These are phyloP conservation scores for Xerus rutilus DNA, from an alignment of 2,797 vertebrate species.

Conservation along the genomic window DNA sequence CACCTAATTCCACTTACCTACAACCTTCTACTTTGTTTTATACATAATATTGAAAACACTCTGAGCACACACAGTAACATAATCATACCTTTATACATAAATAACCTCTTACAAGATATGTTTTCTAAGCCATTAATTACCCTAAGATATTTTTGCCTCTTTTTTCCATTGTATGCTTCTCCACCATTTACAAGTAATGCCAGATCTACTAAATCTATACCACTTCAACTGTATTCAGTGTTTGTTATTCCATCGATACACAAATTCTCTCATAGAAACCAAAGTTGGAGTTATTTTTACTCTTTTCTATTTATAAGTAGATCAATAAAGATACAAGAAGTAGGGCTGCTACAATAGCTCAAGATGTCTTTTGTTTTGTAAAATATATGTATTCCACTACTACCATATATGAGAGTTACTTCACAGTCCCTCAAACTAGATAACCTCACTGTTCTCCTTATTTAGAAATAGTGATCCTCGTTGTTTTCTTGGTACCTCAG, in stretches of 20 bases:
- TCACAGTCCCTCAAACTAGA: not conserved
- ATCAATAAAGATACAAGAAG: conserved; percentile 7
- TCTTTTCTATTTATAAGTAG: conserved; percentile 41
- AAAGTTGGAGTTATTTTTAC: conserved; percentile 27
- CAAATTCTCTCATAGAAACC: not conserved
- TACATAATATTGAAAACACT: conserved; percentile 51
- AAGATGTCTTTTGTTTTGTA: not conserved
- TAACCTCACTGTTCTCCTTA: not conserved
- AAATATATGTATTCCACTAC: not conserved
- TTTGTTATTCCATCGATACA: conserved; percentile 20
- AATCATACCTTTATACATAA: conserved; percentile 44
- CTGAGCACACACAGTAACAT: not conserved
- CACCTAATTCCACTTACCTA: not conserved
- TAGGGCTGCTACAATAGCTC: not conserved
- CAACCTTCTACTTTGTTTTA: conserved; percentile 33
- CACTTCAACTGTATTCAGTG: not conserved
- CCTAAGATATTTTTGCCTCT: not conserved
- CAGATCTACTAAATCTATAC: conserved; percentile 5
- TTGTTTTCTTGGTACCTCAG: not conserved
- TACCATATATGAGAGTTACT: conserved; percentile 33
- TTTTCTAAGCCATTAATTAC: conserved; percentile 55
- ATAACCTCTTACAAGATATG: not conserved
- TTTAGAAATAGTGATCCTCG: not conserved
- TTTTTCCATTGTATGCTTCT: conserved; percentile 9
- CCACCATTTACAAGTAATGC: not conserved